Evolutionary conservation across 2,888 invertebrate genomes (phyloP).

Genomic region (Agrotis exclamationis): DNA sequence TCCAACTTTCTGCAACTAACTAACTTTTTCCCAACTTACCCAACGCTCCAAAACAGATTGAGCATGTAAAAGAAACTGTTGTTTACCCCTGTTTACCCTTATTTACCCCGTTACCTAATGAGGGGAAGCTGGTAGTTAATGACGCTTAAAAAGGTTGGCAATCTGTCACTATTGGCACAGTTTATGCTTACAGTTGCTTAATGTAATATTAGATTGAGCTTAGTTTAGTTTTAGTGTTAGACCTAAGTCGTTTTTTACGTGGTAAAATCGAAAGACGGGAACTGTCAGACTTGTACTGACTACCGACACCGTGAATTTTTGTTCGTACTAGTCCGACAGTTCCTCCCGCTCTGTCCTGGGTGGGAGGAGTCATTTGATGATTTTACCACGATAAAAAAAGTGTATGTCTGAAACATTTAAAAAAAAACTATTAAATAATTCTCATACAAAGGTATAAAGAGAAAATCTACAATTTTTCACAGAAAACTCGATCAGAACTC

Average conservation of each 20-base stretch:
- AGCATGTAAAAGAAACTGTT: slow-evolving; percentile 48
- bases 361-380: no score
- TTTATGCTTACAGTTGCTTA: slow-evolving; percentile 15
- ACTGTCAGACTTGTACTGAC: no score
- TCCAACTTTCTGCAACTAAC: background rate
- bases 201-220: slow-evolving; percentile 17
- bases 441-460: slow-evolving; percentile 3
- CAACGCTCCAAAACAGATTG: slow-evolving; percentile 51
- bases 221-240: background rate
- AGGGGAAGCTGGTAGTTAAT: slow-evolving; percentile 49
- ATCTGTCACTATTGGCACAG: slow-evolving; percentile 40
- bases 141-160: slow-evolving; percentile 57
- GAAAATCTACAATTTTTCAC: slow-evolving; percentile 19
- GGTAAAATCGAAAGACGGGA: no score
- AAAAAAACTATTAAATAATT: background rate
- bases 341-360: no score
- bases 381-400: no score
- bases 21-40: slow-evolving; percentile 2
- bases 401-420: no score
- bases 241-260: no score
- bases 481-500: slow-evolving; percentile 28
- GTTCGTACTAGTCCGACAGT: no score
- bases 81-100: slow-evolving; percentile 41
- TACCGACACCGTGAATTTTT: no score
- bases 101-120: slow-evolving; percentile 58